phyloP scores from a whole-genome alignment of 2,797 vertebrate species.

The Sphenopsis melanotis region DNA sequence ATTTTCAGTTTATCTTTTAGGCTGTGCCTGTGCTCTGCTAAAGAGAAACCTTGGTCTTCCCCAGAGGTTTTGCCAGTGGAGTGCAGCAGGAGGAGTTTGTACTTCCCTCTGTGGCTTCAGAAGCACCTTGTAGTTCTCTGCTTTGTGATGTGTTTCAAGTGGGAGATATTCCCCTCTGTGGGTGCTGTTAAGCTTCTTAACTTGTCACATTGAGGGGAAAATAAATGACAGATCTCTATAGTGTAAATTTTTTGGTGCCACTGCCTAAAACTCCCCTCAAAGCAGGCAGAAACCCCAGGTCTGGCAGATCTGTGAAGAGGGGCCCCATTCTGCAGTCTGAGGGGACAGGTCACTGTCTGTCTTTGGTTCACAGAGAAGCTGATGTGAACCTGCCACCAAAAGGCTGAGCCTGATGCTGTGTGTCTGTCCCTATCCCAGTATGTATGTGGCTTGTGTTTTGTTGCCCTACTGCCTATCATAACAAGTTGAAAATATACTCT shows the following conservation, averaged over 20 bases:
- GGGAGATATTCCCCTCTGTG: not conserved
- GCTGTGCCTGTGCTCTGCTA: not conserved
- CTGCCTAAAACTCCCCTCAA: not conserved
- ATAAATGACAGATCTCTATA: not conserved
- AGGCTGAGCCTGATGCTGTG: not conserved
- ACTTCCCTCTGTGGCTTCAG: not conserved
- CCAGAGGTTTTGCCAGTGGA: not conserved
- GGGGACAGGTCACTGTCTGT: not conserved
- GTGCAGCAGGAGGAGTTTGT: rapidly evolving
- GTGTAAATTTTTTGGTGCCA: not conserved
- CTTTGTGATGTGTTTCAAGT: not conserved
- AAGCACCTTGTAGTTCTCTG: not conserved
- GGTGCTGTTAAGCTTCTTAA: not conserved
- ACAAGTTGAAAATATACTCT: constrained; percentile 37
- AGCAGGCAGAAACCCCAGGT: not conserved
- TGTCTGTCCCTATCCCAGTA: not conserved
- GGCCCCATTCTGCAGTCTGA: not conserved
- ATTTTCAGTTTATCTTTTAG: not conserved
- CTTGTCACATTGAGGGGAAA: not conserved
- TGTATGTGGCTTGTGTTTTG: not conserved
- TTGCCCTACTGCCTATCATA: not conserved
- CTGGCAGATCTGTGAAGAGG: not conserved
- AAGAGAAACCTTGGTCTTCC: not conserved
- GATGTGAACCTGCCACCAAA: not conserved
- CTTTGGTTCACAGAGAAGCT: not conserved